Evolutionary conservation across 1,140 invertebrate species (phyloP).

Genomic region (Sitophilus oryzae): DNA sequence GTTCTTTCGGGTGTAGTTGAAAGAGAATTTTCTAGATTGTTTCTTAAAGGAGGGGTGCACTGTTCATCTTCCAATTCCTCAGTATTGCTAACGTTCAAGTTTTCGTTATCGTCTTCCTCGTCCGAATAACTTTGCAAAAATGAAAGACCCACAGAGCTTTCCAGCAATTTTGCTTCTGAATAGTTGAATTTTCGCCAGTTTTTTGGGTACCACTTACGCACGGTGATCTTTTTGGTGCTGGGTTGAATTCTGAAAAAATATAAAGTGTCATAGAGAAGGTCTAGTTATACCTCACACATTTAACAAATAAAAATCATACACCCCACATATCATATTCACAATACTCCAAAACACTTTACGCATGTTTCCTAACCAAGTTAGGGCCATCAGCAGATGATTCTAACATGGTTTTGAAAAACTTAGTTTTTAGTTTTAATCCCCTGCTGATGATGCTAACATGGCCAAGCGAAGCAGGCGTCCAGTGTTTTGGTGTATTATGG

Average conservation of each 20-base stretch:
- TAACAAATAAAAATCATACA: no score
- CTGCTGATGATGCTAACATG: no score
- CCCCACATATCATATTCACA: no score
- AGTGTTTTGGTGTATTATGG: no score
- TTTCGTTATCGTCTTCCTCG: slow-evolving; percentile 31
- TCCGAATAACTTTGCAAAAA: slow-evolving; percentile 38
- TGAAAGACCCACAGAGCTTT: slow-evolving; percentile 36
- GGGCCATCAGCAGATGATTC: no score
- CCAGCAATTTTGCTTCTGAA: slow-evolving; percentile 32
- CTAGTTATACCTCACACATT: no score
- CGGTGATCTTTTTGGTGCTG: slow-evolving; percentile 2
- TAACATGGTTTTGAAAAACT: no score
- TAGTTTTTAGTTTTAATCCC: no score
- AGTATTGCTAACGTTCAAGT: slow-evolving; percentile 7
- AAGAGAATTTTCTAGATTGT: neutral
- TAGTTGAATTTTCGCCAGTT: slow-evolving; percentile 25
- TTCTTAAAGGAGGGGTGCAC: neutral
- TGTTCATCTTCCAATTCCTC: neutral
- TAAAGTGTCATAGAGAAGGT: no score
- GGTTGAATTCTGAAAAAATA: slow-evolving; percentile 1
- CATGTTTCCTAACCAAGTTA: no score
- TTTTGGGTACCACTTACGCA: slow-evolving; percentile 35
- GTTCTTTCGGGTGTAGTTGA: neutral
- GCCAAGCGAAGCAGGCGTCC: no score
- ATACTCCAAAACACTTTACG: no score